Evolutionary conservation across 2,888 invertebrate species (phyloP), one percentile per base, ranked within the genome.

Genomic region (Agriopis marginaria): DNA sequence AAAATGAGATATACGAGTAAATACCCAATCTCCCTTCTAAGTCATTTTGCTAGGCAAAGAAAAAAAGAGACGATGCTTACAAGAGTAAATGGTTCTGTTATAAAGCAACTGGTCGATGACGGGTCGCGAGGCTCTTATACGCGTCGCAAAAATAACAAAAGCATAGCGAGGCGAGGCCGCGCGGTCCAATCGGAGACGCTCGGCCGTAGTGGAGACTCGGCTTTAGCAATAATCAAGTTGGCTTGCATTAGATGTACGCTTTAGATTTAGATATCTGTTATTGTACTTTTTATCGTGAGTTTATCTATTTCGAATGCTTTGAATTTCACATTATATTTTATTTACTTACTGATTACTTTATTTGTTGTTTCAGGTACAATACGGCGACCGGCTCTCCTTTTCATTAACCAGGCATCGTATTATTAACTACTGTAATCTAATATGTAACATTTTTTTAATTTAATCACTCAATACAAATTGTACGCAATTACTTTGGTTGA

Each of bases 301-400:
- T 17, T 17, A 23, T 17, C 17, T 49, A n/a, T 49, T 40, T 40
- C 32, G 39, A 40, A 10, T 42, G 6, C 9, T 62, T 50, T 50
- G 14, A 59, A 42, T 49, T 8, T 12, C n/a, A 44, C 39, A 60
- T n/a, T n/a, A 32, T 32, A 32, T 32, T 6, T 23, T 50, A 3
- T 17, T 14, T 10, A 50, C 11, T 61, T 40, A 23, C 62, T 44
- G 23, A 32, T 45, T n/a, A 12, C 23, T 54, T 7, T 53, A 50
- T 68, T 12, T 59, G 6, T 69, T 64, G 68, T 69, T 69, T 51
- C 68, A 69, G 68, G 68, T 69, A 63, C 23, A 32, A 12, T 39
- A 67, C 7, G 12, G 45, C 23, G 23, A n/a, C 49, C 49, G n/a
- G 40, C 10, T 14, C 42, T 42, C 9, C 55, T 17, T 14, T 17